phyloP scores from a whole-genome alignment of 23 tunicate genomes.

The Corella eumyota region DNA sequence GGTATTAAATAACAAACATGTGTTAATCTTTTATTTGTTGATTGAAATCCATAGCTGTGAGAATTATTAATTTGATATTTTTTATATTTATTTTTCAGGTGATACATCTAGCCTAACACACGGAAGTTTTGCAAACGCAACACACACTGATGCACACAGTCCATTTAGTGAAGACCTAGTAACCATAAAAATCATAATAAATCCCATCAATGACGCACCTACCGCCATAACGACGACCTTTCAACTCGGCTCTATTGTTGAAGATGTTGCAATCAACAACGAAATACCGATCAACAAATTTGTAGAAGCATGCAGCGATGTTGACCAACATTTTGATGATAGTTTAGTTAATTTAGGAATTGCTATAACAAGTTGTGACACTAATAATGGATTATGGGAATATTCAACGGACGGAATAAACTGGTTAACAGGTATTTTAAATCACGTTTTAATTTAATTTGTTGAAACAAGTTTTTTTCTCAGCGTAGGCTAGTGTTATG shows the following conservation, averaged over 20 bases:
- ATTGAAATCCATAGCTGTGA: too few species aligned
- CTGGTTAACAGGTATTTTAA: too few species aligned
- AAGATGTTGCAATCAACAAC: conserved; percentile 2
- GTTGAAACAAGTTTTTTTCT: too few species aligned
- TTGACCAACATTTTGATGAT: conserved; percentile 9
- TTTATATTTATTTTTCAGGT: conserved; percentile 7
- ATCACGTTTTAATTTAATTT: too few species aligned
- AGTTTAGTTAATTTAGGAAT: conserved; percentile 14
- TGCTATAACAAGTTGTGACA: conserved; percentile 13
- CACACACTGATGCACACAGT: conserved; percentile 15
- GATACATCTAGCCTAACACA: conserved; percentile 5
- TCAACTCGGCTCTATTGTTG: conserved; percentile 7
- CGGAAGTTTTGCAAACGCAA: conserved; percentile 25
- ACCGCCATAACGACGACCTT: not conserved
- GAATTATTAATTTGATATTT: too few species aligned
- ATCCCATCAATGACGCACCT: conserved; percentile 38
- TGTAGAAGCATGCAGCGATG: conserved; percentile 19
- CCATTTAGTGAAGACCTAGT: conserved; percentile 25
- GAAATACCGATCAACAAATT: conserved; percentile 10
- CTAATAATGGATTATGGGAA: conserved; percentile 16
- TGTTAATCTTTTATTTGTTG: too few species aligned
- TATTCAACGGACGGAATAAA: conserved; percentile 3
- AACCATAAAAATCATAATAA: conserved; percentile 10
- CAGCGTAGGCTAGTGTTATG: too few species aligned
- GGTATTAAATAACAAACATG: not conserved